Evolutionary conservation across 1,140 invertebrate species (phyloP), one percentile per base, ranked within the genome.

Genomic region (Luehdorfia chinensis): DNA sequence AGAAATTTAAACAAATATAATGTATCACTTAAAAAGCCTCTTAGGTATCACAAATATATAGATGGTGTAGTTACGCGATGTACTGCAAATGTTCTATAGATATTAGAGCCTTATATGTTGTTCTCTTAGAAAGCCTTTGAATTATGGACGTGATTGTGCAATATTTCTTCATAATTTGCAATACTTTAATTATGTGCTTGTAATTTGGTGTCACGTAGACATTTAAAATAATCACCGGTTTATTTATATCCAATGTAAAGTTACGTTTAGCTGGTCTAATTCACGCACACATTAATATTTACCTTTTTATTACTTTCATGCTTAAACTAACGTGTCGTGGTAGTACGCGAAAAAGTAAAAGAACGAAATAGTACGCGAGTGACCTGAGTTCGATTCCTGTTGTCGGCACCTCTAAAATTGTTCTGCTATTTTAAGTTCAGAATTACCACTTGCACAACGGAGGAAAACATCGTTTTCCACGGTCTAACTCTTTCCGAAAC

Each of bases 311-410:
- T n/a, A n/a, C n/a, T n/a, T n/a, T n/a, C n/a, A n/a, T 50, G 27
- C 23, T n/a, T n/a, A n/a, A n/a, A 31, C 37, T 41, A 44, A 39
- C 28, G 15, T 33, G 45, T 45, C 45, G 39, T 39, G 43, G 48
- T 53, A 27, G 39, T 33, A 25, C 23, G n/a, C n/a, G n/a, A n/a
- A n/a, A n/a, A n/a, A n/a, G n/a, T n/a, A n/a, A n/a, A n/a, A n/a
- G n/a, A n/a, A n/a, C n/a, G n/a, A n/a, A n/a, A n/a, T n/a, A n/a
- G n/a, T n/a, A n/a, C n/a, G n/a, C n/a, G n/a, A n/a, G n/a, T n/a
- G n/a, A n/a, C n/a, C n/a, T n/a, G n/a, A n/a, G n/a, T n/a, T n/a
- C n/a, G n/a, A n/a, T n/a, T n/a, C n/a, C n/a, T n/a, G n/a, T n/a
- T n/a, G n/a, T n/a, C n/a, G n/a, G n/a, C n/a, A n/a, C n/a, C n/a